Evolutionary conservation across 2,113 vertebrate genomes (phyloP), one percentile per base, ranked within the genome.

Genomic region (Corydoras sp.): DNA sequence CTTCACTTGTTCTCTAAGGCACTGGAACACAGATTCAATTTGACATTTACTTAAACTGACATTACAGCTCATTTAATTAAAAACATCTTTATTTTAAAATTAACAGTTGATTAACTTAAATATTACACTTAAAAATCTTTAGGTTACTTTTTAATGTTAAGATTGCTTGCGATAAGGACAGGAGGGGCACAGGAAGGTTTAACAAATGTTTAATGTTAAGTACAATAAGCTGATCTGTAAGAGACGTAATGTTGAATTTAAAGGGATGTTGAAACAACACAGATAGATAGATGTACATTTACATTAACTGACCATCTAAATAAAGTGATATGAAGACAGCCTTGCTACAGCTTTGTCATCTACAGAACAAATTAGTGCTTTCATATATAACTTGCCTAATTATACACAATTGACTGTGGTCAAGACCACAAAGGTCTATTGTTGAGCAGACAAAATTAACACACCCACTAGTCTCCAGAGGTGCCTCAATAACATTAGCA

Each of bases 1-100:
- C 86, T 81, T 87, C 83, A 88, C 82, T 81, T 62, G 69, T 82
- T 82, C 73, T 75, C 74, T 73, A 10, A 81, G 83, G 87, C 89
- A 86, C 82, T 78, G 11, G 51, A 67, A 85, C 79, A 76, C 85
- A 84, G 85, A 87, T 87, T 84, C 75, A 71, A 76, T 80, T 84
- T 84, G 82, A 72, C 76, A 77, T 66, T 80, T 83, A 86, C 80
- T 81, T 80, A 76, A 81, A 72, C 61, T 12, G 65, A 69, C 35
- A 43, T 43, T 43, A 5, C 35, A 43, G 35, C 35, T 24, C 18
- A 24, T 24, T 24, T 24, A 24, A 24, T 24, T 24, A 24, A 24
- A 24, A 24, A 43, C 7, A 8, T 43, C 35, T 43, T 43, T 8
- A 43, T 43, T 43, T 43, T 5, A 43, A 43, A 43, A 43, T 43